These are phyloP conservation scores for Chromobotia macracanthus DNA, from an alignment of 2,797 vertebrate species.

Conservation along the genomic window DNA sequence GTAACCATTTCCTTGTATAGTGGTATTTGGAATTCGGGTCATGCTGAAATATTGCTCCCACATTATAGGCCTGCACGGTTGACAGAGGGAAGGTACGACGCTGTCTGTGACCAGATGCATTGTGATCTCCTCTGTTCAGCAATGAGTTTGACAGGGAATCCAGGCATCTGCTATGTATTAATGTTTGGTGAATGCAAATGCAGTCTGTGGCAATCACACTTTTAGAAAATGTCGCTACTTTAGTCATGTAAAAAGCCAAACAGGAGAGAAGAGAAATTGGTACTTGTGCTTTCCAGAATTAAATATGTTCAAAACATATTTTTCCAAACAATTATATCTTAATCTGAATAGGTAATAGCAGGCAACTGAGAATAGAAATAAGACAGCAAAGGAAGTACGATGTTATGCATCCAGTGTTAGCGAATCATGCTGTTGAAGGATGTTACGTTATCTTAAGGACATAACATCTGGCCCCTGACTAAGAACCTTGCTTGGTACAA, in stretches of 20 bases:
- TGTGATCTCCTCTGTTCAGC: conserved; percentile 30
- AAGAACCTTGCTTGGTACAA: conserved; percentile 57
- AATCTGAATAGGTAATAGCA: background rate
- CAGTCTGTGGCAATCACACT: background rate
- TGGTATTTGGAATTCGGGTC: conserved; percentile 23
- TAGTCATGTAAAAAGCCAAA: background rate
- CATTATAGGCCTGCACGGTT: conserved; percentile 29
- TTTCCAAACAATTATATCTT: background rate
- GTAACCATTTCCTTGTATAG: conserved; percentile 35
- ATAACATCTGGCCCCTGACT: conserved; percentile 23
- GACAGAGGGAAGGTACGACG: conserved; percentile 20
- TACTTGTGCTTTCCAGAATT: conserved; percentile 5
- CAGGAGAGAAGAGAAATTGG: background rate
- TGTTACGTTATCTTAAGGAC: conserved; percentile 24
- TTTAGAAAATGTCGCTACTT: background rate
- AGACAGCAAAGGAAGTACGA: conserved; percentile 19
- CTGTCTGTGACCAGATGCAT: conserved; percentile 28
- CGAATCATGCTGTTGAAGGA: conserved; percentile 23
- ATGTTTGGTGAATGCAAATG: conserved; percentile 11
- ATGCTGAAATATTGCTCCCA: conserved; percentile 36
- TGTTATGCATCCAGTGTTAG: too few species aligned
- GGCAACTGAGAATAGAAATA: background rate
- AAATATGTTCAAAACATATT: background rate
- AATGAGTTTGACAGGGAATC: conserved; percentile 30
- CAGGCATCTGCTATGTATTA: background rate